phyloP scores from a whole-genome alignment of 2,113 vertebrate species.

The Alectura lathami region DNA sequence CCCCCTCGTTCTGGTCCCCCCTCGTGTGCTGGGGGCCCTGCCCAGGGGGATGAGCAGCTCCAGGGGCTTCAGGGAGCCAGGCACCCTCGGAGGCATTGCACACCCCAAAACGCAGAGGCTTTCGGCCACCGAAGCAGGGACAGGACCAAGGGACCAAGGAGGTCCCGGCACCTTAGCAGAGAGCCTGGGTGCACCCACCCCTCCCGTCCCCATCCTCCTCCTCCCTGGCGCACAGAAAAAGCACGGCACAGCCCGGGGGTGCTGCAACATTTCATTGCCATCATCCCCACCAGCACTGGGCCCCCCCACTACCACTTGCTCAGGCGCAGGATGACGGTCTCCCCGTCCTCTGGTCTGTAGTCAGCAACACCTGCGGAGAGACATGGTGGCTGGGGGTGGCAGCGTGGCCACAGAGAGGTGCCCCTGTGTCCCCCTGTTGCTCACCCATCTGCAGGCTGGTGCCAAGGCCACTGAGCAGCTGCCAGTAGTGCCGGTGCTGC shows the following conservation, averaged over 20 bases:
- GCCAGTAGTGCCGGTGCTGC: conserved; percentile 84
- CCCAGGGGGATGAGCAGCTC: neutral
- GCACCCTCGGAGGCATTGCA: neutral
- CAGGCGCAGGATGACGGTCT: conserved; percentile 81
- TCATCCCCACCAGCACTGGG: no score
- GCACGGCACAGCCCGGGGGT: neutral
- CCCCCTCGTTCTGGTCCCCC: neutral
- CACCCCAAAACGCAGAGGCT: neutral
- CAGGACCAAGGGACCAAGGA: neutral
- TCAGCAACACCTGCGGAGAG: conserved; percentile 82
- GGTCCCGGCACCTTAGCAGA: neutral
- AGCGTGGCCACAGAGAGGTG: fast-evolving
- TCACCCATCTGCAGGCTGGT: conserved; percentile 81
- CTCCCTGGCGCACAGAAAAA: neutral
- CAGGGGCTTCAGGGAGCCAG: neutral
- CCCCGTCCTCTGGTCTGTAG: conserved; percentile 77
- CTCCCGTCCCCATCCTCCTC: neutral
- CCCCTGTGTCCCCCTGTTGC: neutral
- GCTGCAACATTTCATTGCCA: neutral
- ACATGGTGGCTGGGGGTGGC: neutral
- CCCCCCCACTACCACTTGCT: conserved; percentile 53
- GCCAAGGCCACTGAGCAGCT: conserved; percentile 72
- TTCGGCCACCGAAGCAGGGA: neutral
- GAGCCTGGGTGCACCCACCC: neutral
- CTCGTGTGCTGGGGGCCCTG: neutral